These are phyloP conservation scores for Saccopteryx bilineata DNA, from an alignment of 2,113 vertebrate species.

Conservation along the genomic window DNA sequence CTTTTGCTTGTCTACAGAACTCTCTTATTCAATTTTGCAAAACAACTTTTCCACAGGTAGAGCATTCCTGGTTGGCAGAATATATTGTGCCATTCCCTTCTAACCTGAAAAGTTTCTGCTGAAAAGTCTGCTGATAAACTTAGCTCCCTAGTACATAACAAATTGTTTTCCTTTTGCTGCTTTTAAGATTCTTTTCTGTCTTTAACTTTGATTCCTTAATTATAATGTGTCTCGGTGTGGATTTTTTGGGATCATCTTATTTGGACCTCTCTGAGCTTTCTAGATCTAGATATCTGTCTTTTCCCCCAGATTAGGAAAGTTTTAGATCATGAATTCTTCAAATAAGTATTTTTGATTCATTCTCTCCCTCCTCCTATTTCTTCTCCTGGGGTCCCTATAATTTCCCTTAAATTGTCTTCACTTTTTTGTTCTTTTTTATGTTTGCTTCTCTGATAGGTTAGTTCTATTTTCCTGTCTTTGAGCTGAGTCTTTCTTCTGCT, in stretches of 20 bases:
- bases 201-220: background rate
- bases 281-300: no score
- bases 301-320: background rate
- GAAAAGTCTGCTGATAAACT: background rate
- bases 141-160: background rate
- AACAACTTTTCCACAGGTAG: background rate
- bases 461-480: background rate
- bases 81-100: background rate
- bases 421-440: background rate
- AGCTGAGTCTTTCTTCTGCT: background rate
- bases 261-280: no score
- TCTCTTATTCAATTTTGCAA: background rate
- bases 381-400: background rate
- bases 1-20: background rate
- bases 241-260: background rate
- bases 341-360: background rate
- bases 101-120: background rate
- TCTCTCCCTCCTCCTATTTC: background rate
- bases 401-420: background rate
- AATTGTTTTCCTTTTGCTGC: background rate
- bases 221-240: background rate
- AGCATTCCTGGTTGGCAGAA: background rate
- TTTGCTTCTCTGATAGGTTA: background rate
- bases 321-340: background rate
- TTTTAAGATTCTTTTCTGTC: background rate